phyloP scores from a whole-genome alignment of 1,140 invertebrate species.

The Leptopilina boulardi region DNA sequence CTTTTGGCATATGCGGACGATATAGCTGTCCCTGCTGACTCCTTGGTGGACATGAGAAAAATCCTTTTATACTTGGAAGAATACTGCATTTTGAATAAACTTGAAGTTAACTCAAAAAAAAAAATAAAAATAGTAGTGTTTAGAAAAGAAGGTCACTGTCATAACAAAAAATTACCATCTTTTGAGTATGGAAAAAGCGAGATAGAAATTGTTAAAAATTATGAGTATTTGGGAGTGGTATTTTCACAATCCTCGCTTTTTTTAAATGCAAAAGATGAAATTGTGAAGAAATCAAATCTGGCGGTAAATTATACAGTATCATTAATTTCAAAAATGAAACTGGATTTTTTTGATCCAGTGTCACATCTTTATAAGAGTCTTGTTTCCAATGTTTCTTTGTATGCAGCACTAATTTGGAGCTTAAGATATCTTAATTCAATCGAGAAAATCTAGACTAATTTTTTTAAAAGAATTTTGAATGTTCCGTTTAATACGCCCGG shows the following conservation, averaged over 20 bases:
- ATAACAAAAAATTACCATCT: too few species aligned
- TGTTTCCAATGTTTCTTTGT: constrained; percentile 1
- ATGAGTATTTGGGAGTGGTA: not conserved
- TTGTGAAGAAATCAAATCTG: not conserved
- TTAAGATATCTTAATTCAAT: constrained; percentile 13
- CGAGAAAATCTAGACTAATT: not conserved
- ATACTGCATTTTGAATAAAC: constrained; percentile 37
- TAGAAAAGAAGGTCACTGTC: constrained; percentile 16
- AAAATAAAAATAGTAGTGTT: constrained; percentile 40
- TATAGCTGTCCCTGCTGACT: constrained; percentile 9
- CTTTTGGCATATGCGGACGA: not conserved
- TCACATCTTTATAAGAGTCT: not conserved
- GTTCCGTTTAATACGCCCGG: too few species aligned
- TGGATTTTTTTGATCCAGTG: not conserved
- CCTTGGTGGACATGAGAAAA: constrained; percentile 17
- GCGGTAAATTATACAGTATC: not conserved
- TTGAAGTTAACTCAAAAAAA: constrained; percentile 38
- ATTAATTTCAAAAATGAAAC: not conserved
- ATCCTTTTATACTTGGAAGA: not conserved
- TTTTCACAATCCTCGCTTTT: not conserved
- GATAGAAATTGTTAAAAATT: constrained; percentile 1
- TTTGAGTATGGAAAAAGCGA: not conserved
- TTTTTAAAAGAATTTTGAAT: constrained; percentile 25
- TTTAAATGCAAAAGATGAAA: not conserved
- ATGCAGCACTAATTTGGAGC: constrained; percentile 16